A percentile compares a stretch with the other conserved stretches of the same genome.
phyloP scores from a whole-genome alignment of 2,113 vertebrate species.

The Pterophyllum scalare region DNA sequence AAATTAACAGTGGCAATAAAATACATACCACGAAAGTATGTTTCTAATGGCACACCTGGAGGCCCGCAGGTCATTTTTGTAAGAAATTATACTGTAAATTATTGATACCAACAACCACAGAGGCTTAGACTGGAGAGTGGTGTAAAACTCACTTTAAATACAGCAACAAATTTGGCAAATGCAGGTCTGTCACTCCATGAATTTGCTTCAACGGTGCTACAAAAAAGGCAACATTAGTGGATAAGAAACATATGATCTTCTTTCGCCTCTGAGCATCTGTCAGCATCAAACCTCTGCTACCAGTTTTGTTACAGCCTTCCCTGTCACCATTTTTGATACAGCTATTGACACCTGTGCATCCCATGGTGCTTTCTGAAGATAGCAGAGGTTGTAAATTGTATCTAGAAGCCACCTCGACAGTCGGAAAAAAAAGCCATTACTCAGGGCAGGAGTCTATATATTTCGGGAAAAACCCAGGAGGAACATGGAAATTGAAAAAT shows the following conservation, averaged over 20 bases:
- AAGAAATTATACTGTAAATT: conserved; percentile 79
- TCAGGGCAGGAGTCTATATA: conserved; percentile 62
- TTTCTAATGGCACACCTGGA: conserved; percentile 81
- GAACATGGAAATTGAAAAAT: conserved; percentile 72
- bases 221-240: not conserved
- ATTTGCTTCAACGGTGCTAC: not conserved
- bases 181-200: not conserved
- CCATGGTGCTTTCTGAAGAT: conserved; percentile 33
- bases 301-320: conserved; percentile 9
- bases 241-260: not conserved
- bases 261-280: not conserved
- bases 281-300: not conserved
- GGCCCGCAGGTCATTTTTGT: conserved; percentile 74
- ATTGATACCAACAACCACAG: conserved; percentile 61
- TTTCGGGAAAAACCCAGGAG: conserved; percentile 63
- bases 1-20: conserved; percentile 83
- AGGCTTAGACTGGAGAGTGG: not conserved
- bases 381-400: conserved; percentile 53
- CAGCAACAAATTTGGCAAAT: not conserved
- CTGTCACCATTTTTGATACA: conserved; percentile 36
- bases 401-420: conserved; percentile 46
- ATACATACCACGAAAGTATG: conserved; percentile 76
- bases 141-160: not conserved
- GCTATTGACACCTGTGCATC: conserved; percentile 47
- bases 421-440: conserved; percentile 47